Conservation (phyloP, 2,797 vertebrate genomes). For the Adrianichthys oophorus region DNA sequence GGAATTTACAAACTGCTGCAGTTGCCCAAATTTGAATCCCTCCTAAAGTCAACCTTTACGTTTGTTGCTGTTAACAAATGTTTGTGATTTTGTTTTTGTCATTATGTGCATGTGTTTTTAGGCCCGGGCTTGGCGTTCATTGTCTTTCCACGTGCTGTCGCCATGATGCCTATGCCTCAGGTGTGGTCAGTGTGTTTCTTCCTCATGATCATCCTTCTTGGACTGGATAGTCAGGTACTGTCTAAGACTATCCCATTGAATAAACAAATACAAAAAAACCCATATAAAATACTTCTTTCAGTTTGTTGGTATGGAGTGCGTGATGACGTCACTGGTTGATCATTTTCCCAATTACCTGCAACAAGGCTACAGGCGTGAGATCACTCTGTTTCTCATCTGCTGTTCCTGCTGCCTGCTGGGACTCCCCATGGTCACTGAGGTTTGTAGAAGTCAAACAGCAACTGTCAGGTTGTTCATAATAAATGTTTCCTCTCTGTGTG, state of each 20-base stretch:
- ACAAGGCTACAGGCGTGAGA: conserved; percentile 77
- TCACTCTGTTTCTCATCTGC: conserved; percentile 81
- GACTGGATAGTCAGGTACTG: conserved; percentile 87
- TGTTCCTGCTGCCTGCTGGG: conserved; percentile 79
- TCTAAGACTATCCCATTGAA: neutral
- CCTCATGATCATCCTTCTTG: conserved; percentile 87
- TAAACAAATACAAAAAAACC: neutral
- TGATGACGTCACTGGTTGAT: conserved; percentile 68
- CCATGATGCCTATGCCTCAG: conserved; percentile 87
- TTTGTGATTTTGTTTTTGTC: neutral
- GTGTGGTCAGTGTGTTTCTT: conserved; percentile 91
- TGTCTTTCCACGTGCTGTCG: conserved; percentile 88
- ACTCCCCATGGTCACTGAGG: conserved; percentile 84
- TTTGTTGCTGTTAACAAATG: no score
- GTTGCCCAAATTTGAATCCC: neutral
- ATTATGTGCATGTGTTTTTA: conserved; percentile 3
- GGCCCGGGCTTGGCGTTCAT: conserved; percentile 88
- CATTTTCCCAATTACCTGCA: conserved; percentile 67
- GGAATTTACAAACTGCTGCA: neutral
- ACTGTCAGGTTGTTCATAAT: neutral
- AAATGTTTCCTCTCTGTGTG: no score
- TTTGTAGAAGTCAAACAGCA: conserved; percentile 35
- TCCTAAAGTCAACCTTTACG: no score
- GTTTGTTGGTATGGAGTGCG: conserved; percentile 71
- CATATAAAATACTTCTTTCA: conserved; percentile 10